Conservation (phyloP, 2,113 vertebrate species). For the Phalacrocorax carbo region DNA sequence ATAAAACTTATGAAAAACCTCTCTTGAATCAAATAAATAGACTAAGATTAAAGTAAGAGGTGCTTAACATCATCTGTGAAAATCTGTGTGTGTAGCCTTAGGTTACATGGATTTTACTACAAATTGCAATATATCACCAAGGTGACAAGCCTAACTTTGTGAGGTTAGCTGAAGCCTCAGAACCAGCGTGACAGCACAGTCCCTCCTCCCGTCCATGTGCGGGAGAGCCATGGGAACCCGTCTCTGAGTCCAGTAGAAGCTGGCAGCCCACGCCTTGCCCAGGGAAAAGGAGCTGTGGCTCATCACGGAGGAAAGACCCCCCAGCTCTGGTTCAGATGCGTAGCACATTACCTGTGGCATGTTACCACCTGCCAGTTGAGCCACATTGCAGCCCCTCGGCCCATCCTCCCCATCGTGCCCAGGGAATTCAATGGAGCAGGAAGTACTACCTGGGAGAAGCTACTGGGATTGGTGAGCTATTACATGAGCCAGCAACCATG, state of each 20-base stretch:
- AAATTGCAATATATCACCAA: background rate
- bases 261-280: background rate
- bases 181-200: background rate
- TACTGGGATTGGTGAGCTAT: background rate
- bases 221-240: background rate
- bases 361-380: background rate
- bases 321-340: background rate
- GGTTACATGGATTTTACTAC: background rate
- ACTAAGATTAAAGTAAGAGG: background rate
- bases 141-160: background rate
- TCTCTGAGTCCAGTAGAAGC: background rate
- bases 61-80: background rate
- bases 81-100: background rate
- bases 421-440: background rate
- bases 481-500: background rate
- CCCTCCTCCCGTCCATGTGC: background rate
- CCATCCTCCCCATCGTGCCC: too few species aligned
- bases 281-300: background rate
- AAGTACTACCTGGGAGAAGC: background rate
- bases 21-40: background rate
- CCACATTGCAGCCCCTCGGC: background rate
- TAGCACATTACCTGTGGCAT: accelerated
- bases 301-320: accelerated
- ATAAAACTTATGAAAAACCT: background rate
- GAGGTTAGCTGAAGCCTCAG: background rate